These are phyloP conservation scores for Chloropsis cyanopogon DNA, from an alignment of 2,113 vertebrate genomes.

Conservation along the genomic window DNA sequence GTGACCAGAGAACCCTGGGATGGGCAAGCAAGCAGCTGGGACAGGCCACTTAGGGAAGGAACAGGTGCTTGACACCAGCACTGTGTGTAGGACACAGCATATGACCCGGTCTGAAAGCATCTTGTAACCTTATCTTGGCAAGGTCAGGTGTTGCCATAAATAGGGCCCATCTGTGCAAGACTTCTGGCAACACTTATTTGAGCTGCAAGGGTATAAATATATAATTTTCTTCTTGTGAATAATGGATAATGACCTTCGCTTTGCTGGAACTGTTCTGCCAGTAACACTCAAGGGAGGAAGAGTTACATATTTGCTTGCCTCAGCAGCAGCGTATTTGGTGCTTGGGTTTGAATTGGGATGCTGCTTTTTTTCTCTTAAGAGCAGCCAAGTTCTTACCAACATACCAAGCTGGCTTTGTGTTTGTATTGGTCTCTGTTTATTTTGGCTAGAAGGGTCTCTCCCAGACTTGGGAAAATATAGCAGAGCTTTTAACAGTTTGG, in stretches of 20 bases:
- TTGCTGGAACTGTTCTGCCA: not conserved
- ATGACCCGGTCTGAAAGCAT: not conserved
- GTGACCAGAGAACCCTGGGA: not conserved
- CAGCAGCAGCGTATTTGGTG: not conserved
- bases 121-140: not conserved
- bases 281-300: not conserved
- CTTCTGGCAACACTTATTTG: not conserved
- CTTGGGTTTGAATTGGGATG: not conserved
- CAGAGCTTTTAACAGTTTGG: not conserved
- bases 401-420: not conserved
- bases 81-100: not conserved
- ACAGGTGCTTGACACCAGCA: not conserved
- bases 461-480: rapidly evolving
- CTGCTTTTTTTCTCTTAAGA: not conserved
- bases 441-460: not conserved
- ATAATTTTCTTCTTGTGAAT: conserved; percentile 32
- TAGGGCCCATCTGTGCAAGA: not conserved
- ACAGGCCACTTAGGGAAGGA: not conserved
- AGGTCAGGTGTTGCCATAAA: not conserved
- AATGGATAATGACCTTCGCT: conserved; percentile 10
- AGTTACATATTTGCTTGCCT: not conserved
- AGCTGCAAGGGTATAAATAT: not conserved
- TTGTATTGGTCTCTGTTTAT: not conserved
- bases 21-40: not conserved
- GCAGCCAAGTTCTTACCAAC: not conserved